Evolutionary conservation across 2,888 invertebrate species (phyloP), one percentile per base, ranked within the genome.

Genomic region (Acronicta aceris): DNA sequence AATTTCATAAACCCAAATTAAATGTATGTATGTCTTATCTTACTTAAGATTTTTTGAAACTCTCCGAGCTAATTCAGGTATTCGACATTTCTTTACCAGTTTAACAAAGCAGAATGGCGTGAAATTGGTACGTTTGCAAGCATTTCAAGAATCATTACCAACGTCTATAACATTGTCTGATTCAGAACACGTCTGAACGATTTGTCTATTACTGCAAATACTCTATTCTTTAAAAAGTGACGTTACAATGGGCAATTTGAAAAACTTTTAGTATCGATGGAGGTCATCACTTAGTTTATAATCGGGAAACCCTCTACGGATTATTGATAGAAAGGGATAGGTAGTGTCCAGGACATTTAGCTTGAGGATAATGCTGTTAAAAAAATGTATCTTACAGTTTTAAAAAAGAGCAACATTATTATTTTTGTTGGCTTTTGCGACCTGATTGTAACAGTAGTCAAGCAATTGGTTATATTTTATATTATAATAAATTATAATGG

Each of bases 191-290:
- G 40, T 36, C 27, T 30, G 5, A 10, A 27, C 17, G 40, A 46
- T 62, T 53, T 50, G 16, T 17, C 16, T 0, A 16, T 42, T 42
- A 50, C 49, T 8, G 10, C 16, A 5, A 13, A 46, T 17, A 38
- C 13, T 52, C 1, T 33, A 21, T 30, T 10, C 8, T 15, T 21
- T 13, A 10, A 38, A 13, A 38, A 43, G 6, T 38, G 8, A n/a
- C 10, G 21, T 36, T 36, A 10, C 8, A 41, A 46, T 10, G 17
- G 7, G 16, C n/a, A 53, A 64, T 54, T 43, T 17, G 16, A 42
- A 41, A 38, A 70, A 74, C 42, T 66, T 64, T 43, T 27, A 53
- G 47, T 57, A 76, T 77, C 74, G 74, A 74, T 71, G 60, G 48
- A 48, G 63, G 10, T 50, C 59, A 59, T 63, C 60, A 53, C 33